Evolutionary conservation across 2,113 vertebrate genomes (phyloP).

Genomic region (Crypturellus undulatus): DNA sequence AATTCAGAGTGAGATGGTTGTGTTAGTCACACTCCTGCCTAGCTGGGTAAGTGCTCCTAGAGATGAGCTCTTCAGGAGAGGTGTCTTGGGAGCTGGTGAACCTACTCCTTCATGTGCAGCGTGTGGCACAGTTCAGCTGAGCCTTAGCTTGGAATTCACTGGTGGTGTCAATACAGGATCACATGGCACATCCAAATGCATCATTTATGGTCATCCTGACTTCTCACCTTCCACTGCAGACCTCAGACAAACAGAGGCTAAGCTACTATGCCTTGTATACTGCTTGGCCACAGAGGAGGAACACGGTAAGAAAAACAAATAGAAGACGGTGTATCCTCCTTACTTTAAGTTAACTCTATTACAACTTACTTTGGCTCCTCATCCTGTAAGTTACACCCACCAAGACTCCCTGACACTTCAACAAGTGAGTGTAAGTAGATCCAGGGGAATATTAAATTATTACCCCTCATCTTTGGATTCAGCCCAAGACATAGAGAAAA

Average conservation of each 20-base stretch:
- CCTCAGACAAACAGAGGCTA: neutral
- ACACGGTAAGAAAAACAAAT: neutral
- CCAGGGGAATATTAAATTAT: constrained; percentile 39
- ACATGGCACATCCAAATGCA: neutral
- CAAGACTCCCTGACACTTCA: constrained; percentile 8
- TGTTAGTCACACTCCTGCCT: neutral
- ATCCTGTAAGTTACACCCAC: constrained; percentile 17
- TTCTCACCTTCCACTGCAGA: neutral
- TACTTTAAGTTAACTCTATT: constrained; percentile 19
- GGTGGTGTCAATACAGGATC: neutral
- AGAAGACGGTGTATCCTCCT: constrained; percentile 1
- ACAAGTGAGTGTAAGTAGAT: constrained; percentile 51
- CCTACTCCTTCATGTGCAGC: neutral
- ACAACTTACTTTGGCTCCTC: constrained; percentile 29
- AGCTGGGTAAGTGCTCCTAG: neutral
- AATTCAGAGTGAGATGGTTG: neutral
- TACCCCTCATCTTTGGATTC: constrained; percentile 1
- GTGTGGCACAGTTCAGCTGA: neutral
- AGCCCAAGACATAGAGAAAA: neutral
- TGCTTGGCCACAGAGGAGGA: neutral
- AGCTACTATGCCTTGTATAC: neutral
- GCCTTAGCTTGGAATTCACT: accelerated
- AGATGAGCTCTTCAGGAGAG: neutral
- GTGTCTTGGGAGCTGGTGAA: neutral
- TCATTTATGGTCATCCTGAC: neutral